Base-by-base conservation (phyloP, 1,140 invertebrate species). In the Drosophila malerkotliana region DNA sequence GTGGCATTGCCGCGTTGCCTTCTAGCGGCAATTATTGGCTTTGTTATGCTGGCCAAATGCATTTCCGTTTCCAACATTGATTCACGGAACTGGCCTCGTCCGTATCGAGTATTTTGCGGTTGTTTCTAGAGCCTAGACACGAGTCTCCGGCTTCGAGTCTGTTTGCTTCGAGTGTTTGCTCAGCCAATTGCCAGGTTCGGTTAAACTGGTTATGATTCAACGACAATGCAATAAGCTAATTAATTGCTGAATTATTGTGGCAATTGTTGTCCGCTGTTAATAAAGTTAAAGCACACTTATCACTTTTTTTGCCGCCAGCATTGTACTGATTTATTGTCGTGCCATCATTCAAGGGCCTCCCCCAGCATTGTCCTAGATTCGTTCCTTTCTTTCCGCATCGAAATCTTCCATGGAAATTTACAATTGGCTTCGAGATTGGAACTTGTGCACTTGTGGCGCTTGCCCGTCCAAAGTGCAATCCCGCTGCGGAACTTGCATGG, bases 11-110 rank as follows among this genome's bases (percentile, higher is more conserved):
- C 72, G 56, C 56, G 18, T 78, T 14, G 74, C 74, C 82, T 88
- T 85, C 74, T 30, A 85, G 58, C 51, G 28, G 66, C 78, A 79
- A 88, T 88, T 82, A 87, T 76, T 87, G 67, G 64, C 82, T 87
- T 83, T 68, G 67, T 71, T 71, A 21, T 60, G 76, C 78, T 54
- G 61, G 39, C 69, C 30, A 78, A 84, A 45, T 76, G 66, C 75
- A 87, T 77, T 87, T 87, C 83, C 83, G 78, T 71, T 83, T 52
- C 61, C 64, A 88, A 82, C 82, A 44, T 44, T 82, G 78, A 82
- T 87, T 87, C 78, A 77, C 84, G 83, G 83, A 87, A 87, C 79
- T 87, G 63, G 72, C 83, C 83, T 87, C 78, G 83, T 49, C 59
- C 7, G 12, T 4, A 37, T 37, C 34, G 34, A 37, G 34, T 37